Percentiles rank a stretch among this genome's conserved stretches.
phyloP scores from a whole-genome alignment of 2,797 vertebrate species.

The Simalia tracyae region DNA sequence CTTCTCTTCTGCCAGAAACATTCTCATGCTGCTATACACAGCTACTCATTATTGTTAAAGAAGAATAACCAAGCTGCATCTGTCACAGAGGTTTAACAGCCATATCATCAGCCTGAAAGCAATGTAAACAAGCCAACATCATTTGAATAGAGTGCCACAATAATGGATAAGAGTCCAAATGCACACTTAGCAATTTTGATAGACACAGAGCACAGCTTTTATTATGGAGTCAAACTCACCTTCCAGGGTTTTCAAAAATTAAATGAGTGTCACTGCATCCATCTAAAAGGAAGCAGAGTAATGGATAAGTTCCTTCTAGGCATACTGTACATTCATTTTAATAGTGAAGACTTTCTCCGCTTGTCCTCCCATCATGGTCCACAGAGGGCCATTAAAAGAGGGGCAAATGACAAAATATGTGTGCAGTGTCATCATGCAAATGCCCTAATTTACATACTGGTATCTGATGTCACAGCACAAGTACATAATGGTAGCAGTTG shows the following conservation, averaged over 20 bases:
- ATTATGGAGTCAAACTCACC: background rate
- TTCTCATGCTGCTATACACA: background rate
- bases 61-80: background rate
- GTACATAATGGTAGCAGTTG: background rate
- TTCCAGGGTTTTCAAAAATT: background rate
- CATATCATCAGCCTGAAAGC: background rate
- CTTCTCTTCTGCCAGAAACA: background rate
- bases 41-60: background rate
- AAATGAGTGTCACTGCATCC: no score
- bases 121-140: background rate
- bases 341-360: background rate
- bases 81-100: background rate
- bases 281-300: background rate
- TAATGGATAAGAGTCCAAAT: background rate
- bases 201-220: background rate
- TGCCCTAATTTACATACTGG: background rate
- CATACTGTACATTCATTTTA: background rate
- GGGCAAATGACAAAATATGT: background rate
- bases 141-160: background rate
- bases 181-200: background rate
- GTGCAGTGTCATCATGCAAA: background rate
- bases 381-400: background rate
- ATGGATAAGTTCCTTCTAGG: background rate
- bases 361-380: background rate
- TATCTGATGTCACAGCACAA: background rate